These are phyloP conservation scores for Sthenelais limicola DNA, from an alignment of 2,888 invertebrate species.

Conservation along the genomic window DNA sequence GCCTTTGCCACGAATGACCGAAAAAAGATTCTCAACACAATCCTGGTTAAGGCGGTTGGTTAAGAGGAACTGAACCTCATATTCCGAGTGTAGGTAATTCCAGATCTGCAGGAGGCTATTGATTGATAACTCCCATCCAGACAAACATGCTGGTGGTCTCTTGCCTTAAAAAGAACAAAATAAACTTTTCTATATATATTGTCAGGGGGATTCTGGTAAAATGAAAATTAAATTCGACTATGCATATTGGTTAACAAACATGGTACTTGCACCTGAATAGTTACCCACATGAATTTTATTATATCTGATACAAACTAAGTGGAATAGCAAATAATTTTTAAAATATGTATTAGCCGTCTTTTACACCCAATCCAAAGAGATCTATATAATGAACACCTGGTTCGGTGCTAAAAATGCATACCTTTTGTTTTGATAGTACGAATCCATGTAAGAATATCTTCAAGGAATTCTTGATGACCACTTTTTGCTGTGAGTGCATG, in stretches of 20 bases:
- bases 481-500: neutral
- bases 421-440: neutral
- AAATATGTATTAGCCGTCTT: too few species aligned
- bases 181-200: neutral
- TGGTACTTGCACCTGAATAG: too few species aligned
- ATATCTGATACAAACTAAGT: too few species aligned
- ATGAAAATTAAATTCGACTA: too few species aligned
- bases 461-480: neutral
- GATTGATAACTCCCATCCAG: constrained; percentile 38
- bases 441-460: neutral
- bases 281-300: too few species aligned
- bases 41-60: constrained; percentile 44
- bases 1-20: constrained; percentile 26
- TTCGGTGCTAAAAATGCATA: too few species aligned
- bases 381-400: too few species aligned
- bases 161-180: neutral
- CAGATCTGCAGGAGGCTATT: constrained; percentile 11
- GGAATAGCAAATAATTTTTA: too few species aligned
- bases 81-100: constrained; percentile 11
- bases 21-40: constrained; percentile 42
- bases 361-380: too few species aligned
- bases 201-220: too few species aligned
- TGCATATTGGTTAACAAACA: too few species aligned
- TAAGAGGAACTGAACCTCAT: constrained; percentile 15
- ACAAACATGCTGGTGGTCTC: constrained; percentile 12